Evolutionary conservation across 2,888 invertebrate genomes (phyloP).

Genomic region (Drosophila paracracens): DNA sequence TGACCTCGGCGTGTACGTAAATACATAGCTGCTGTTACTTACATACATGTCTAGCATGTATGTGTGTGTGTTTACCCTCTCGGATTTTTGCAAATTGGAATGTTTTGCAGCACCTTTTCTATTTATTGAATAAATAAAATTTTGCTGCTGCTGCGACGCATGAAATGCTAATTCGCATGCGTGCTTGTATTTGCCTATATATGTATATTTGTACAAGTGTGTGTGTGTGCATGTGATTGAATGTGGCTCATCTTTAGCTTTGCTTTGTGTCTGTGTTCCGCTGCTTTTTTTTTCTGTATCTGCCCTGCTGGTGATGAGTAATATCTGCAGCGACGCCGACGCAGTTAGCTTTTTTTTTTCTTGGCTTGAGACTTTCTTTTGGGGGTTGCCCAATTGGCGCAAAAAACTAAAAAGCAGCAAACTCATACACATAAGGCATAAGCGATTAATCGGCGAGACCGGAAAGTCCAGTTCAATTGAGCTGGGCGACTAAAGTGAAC

Average conservation of each 20-base stretch:
- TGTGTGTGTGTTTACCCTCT: background rate
- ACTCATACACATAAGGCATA: conserved; percentile 15
- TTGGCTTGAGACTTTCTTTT: conserved; percentile 55
- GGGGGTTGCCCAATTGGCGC: conserved; percentile 52
- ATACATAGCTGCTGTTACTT: background rate
- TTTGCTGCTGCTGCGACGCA: conserved; percentile 27
- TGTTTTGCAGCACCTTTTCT: conserved; percentile 14
- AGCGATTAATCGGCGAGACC: conserved; percentile 39
- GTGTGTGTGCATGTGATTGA: conserved; percentile 4
- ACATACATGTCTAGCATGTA: conserved; percentile 5
- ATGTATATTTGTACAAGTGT: background rate
- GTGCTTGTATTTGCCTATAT: conserved; percentile 15
- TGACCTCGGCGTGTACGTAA: conserved; percentile 58
- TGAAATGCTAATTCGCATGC: conserved; percentile 41
- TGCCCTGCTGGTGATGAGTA: conserved; percentile 40
- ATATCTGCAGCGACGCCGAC: conserved; percentile 31
- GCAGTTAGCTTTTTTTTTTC: conserved; percentile 13
- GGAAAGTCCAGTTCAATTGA: conserved; percentile 66
- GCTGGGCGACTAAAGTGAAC: conserved; percentile 34
- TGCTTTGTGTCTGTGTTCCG: conserved; percentile 39
- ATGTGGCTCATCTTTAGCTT: conserved; percentile 37
- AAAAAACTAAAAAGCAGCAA: conserved; percentile 14
- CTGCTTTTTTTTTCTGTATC: conserved; percentile 4
- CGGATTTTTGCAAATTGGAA: conserved; percentile 35
- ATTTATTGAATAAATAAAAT: conserved; percentile 51